phyloP scores from a whole-genome alignment of 2,888 invertebrate genomes.

The Lumbricus terrestris region DNA sequence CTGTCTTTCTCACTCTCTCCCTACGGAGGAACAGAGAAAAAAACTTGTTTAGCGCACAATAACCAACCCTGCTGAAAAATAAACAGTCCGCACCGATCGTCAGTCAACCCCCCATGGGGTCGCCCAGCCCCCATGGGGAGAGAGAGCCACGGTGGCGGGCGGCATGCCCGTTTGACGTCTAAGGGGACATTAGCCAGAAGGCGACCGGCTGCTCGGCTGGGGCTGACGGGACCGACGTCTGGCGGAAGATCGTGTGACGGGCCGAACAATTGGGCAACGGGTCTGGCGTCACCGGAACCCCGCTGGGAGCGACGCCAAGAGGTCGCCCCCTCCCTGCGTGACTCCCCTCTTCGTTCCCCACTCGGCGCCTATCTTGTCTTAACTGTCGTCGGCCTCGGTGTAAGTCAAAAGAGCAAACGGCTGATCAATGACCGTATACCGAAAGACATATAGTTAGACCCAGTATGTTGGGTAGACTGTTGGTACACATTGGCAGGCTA shows the following conservation, averaged over 20 bases:
- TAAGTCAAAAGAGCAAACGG: neutral
- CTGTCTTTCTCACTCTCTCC: neutral
- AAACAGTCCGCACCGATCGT: slow-evolving; percentile 10
- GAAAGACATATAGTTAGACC: neutral
- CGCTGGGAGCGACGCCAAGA: slow-evolving; percentile 15
- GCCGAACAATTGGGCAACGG: slow-evolving; percentile 9
- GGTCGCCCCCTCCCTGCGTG: neutral
- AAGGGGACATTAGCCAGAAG: neutral
- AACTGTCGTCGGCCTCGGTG: neutral
- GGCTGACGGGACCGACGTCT: neutral
- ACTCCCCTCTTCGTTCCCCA: neutral
- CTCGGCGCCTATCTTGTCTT: neutral
- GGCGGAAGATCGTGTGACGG: neutral
- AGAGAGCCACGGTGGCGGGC: neutral
- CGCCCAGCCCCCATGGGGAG: no score
- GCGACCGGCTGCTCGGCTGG: neutral
- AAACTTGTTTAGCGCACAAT: neutral
- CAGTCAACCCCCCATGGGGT: neutral
- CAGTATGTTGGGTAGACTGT: no score
- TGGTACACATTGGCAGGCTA: neutral
- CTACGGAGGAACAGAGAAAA: neutral
- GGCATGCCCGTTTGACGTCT: neutral
- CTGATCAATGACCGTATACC: neutral
- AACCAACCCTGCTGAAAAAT: neutral
- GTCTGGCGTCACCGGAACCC: neutral